Base-by-base conservation (phyloP, 2,113 vertebrate genomes). In the Engraulis encrasicolus region DNA sequence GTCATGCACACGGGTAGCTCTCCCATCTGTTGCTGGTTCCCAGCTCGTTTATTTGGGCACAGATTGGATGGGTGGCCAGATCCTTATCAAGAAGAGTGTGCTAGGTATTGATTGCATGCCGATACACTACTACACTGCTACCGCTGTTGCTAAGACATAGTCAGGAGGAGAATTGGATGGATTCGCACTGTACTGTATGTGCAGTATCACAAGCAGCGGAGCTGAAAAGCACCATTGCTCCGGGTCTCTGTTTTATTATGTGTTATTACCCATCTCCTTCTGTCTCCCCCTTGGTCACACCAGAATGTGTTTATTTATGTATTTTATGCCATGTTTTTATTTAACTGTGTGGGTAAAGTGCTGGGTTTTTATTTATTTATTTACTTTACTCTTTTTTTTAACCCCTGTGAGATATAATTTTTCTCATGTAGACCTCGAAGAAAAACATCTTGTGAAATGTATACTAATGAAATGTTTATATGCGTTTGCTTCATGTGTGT, bases 81-180 rank as follows among this genome's bases (percentile, higher is more conserved):
- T 82, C 79, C 79, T 37, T 78, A 74, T 79, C n/a, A n/a, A n/a
- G n/a, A n/a, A n/a, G n/a, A 74, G 87, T 66, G 82, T 79, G 52
- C 81, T 18, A 31, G 20, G 5, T 77, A 88, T 88, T 78, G 87
- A 85, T 85, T 49, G 17, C 40, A 45, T 40, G 37, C 52, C 85
- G 84, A 84, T 83, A 84, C 80, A 58, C 78, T 78, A 84, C 85
- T 82, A 74, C 23, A 66, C 31, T 14, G 58, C 6, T 11, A n/a
- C 0, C 9, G 6, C 12, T 34, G 66, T 31, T 34, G 66, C 66
- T 74, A 74, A 31, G 66, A 74, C 27, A 74, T 74, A 31, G 66
- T 15, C 66, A 74, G 23, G 12, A 15, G 23, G 12, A 15, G 17
- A 23, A 12, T 74, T 31, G 6, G 5, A 36, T 11, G 27, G 66